Evolutionary conservation across 1,140 invertebrate species (phyloP), one percentile per base, ranked within the genome.

Genomic region (Listronotus bonariensis): DNA sequence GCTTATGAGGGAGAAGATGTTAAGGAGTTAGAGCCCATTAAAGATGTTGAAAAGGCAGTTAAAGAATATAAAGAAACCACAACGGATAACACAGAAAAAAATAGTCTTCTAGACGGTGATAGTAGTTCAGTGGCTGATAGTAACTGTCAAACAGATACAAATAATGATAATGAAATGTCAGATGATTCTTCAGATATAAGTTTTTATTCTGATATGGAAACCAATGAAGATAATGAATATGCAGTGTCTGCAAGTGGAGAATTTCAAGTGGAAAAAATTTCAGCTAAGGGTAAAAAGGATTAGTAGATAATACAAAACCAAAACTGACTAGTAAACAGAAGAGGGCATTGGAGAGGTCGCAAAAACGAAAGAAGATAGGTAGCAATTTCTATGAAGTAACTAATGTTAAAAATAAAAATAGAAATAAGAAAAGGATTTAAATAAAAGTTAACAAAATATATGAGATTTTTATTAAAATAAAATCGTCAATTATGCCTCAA

Each of bases 371-470:
- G 77, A 96, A 95, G 74, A 89, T 93, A 67, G 95, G 95, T 63
- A 92, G 89, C 74, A 92, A 96, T 80, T 98, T 97, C 77, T 98
- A 98, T 79, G 89, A 94, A 82, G 86, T 91, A 26, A 85, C 89
- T 3, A 96, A 97, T 85, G 95, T 97, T 26, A 98, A 98, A 78
- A 97, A 95, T 76, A 85, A 86, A 65, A 93, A 90, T 79, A 84
- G 86, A 70, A 84, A 83, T 71, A 86, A 84, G 68, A 88, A 85
- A 75, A 82, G 79, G 8, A 26, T 10, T 31, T 17, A 52, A 52
- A 52, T 52, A 52, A 7, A 52, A 18, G 10, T 10, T 14, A 42
- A 48, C 9, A 48, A 7, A 14, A 17, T 17, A 12, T 20, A 9
- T 10, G 7, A 48, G 45, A 31, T 1, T 14, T 51, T 14, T 51